Percentiles rank a stretch among this genome's conserved stretches.
phyloP scores from a whole-genome alignment of 2,888 invertebrate genomes.

The Euclidia mi region DNA sequence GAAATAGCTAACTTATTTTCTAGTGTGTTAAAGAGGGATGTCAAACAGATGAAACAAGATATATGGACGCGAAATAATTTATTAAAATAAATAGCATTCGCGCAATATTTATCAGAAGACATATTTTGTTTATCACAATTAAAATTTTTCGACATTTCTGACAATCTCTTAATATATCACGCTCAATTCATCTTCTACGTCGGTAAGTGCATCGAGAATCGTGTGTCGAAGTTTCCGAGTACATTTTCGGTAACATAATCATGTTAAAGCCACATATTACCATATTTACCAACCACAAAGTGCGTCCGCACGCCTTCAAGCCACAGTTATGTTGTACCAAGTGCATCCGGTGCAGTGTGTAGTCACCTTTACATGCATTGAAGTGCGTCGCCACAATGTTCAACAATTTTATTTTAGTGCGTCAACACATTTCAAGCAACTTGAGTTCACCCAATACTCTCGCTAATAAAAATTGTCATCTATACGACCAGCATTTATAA shows the following conservation, averaged over 20 bases:
- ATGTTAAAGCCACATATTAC: neutral
- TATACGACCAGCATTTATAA: slow-evolving; percentile 47
- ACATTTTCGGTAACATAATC: neutral
- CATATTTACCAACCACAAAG: too few species aligned
- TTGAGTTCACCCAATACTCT: slow-evolving; percentile 49
- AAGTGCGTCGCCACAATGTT: slow-evolving; percentile 10
- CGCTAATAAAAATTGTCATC: slow-evolving; percentile 41
- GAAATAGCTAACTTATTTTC: neutral
- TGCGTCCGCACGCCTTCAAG: neutral
- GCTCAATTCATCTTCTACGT: slow-evolving; percentile 1
- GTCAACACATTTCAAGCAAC: slow-evolving; percentile 5
- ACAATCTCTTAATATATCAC: slow-evolving; percentile 18
- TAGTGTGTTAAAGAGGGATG: slow-evolving; percentile 9
- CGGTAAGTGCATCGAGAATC: slow-evolving; percentile 1
- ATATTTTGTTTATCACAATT: slow-evolving; percentile 44
- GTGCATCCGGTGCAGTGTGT: slow-evolving; percentile 1
- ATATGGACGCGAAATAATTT: slow-evolving; percentile 43
- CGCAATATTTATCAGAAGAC: slow-evolving; percentile 28
- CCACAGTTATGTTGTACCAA: neutral
- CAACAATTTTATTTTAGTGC: slow-evolving; percentile 3
- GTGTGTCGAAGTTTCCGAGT: neutral
- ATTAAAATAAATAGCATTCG: slow-evolving; percentile 41
- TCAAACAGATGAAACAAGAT: slow-evolving; percentile 34
- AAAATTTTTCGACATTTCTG: slow-evolving; percentile 25
- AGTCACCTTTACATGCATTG: slow-evolving; percentile 1